Evolutionary conservation across 2,797 vertebrate genomes (phyloP), one percentile per base, ranked within the genome.

Genomic region (Hydrophis major): DNA sequence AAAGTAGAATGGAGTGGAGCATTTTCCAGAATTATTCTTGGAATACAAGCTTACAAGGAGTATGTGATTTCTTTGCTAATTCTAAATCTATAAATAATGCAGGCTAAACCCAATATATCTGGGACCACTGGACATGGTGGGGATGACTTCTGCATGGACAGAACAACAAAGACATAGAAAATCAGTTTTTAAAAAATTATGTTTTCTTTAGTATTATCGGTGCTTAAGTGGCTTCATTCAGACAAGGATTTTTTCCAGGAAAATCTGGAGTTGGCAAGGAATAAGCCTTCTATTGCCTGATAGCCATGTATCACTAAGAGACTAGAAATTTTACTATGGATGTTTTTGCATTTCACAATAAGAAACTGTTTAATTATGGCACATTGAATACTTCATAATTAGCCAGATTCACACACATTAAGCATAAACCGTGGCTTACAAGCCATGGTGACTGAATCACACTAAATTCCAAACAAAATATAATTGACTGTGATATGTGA

Each of bases 21-120:
- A 91, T 95, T 97, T 97, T 96, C 93, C 95, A 92, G 13, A 96
- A 96, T 96, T 96, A 92, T 95, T 97, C 94, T 93, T 83, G 94
- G 94, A 96, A 95, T 93, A 96, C 87, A 86, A 66, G 86, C 69
- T 86, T 95, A 32, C 8, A 90, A 66, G 0, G 89, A 96, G 93
- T 25, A 83, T 25, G 42, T 83, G 12, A 47, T 47, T 83, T 83
- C 37, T 83, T 12, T 47, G 78, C 20, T 47, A 42, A 83, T 42
- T 42, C 8, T 47, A 42, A 83, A 47, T 47, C 93, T 78, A 57
- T 89, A 57, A 74, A 96, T 95, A 94, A 88, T 14, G 50, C 66
- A 74, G 66, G 18, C 42, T 83, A 83, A 66, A 47, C 42, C 32
- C 69, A 78, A 37, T 74, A 37, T 83, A 47, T 83, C 78, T 83